These are phyloP conservation scores for Drosophila picticornis DNA, from an alignment of 2,888 invertebrate species.

Conservation along the genomic window DNA sequence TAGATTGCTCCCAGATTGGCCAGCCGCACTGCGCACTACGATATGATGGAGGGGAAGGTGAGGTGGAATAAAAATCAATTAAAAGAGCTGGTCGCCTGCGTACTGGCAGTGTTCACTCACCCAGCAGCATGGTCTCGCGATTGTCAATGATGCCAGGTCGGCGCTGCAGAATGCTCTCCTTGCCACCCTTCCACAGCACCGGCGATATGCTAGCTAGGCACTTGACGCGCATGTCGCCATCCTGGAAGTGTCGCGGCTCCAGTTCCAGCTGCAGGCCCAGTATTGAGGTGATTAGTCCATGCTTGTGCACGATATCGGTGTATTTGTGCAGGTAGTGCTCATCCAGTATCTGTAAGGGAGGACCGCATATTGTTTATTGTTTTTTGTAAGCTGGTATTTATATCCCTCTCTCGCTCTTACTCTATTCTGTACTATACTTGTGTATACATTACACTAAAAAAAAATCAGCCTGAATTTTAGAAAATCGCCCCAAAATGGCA, in stretches of 20 bases:
- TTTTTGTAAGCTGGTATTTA: slow-evolving; percentile 20
- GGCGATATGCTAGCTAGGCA: slow-evolving; percentile 88
- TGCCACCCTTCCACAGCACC: slow-evolving; percentile 87
- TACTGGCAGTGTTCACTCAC: slow-evolving; percentile 84
- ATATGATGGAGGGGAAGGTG: neutral
- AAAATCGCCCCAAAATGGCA: too few species aligned
- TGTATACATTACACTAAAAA: neutral
- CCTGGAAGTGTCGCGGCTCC: slow-evolving; percentile 87
- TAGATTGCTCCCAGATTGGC: slow-evolving; percentile 60
- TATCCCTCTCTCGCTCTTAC: neutral
- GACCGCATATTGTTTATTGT: slow-evolving; percentile 27
- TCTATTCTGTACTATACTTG: neutral
- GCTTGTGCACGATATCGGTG: slow-evolving; percentile 86
- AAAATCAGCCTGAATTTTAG: too few species aligned
- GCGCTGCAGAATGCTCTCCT: slow-evolving; percentile 87
- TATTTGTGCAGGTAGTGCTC: slow-evolving; percentile 86
- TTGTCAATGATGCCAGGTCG: slow-evolving; percentile 87
- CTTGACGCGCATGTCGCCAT: slow-evolving; percentile 88
- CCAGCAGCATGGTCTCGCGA: slow-evolving; percentile 88
- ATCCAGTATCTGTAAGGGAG: slow-evolving; percentile 85
- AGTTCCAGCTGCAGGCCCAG: slow-evolving; percentile 87
- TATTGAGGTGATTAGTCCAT: slow-evolving; percentile 87
- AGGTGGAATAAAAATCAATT: slow-evolving; percentile 11
- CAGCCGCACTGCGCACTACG: slow-evolving; percentile 76
- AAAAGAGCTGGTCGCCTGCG: slow-evolving; percentile 20